Percentiles rank a stretch among this genome's conserved stretches.
Conservation (phyloP, 2,113 vertebrate species). For the Malaclemys terrapin region DNA sequence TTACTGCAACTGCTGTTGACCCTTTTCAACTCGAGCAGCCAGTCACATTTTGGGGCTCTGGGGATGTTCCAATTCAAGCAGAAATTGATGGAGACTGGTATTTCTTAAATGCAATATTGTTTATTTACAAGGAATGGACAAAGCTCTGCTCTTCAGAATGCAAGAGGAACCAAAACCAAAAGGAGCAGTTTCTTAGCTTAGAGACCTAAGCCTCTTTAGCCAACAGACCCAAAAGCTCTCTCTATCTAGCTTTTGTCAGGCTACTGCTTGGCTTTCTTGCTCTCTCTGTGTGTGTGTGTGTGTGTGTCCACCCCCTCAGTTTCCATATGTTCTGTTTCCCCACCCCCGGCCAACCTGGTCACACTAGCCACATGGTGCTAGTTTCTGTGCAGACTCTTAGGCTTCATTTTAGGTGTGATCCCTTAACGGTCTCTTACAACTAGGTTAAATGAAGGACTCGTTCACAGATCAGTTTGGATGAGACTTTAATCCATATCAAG, state of each 20-base stretch:
- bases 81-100: not conserved
- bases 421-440: not conserved
- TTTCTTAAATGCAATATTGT: not conserved
- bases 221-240: not conserved
- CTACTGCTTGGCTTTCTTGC: not conserved
- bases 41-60: not conserved
- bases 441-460: too few species aligned
- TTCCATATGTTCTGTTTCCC: not conserved
- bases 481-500: not conserved
- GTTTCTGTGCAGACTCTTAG: not conserved
- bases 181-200: not conserved
- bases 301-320: not conserved
- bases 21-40: not conserved
- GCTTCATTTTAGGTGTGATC: not conserved
- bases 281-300: too few species aligned
- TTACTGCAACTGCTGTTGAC: not conserved
- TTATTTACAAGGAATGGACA: not conserved
- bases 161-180: not conserved
- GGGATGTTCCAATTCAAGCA: not conserved
- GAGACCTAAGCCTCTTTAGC: not conserved
- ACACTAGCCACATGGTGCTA: not conserved
- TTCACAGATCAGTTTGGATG: not conserved
- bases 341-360: too few species aligned
- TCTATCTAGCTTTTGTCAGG: not conserved
- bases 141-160: not conserved